These are phyloP conservation scores for Oreotrochilus melanogaster DNA, from an alignment of 2,113 vertebrate genomes.

Conservation along the genomic window DNA sequence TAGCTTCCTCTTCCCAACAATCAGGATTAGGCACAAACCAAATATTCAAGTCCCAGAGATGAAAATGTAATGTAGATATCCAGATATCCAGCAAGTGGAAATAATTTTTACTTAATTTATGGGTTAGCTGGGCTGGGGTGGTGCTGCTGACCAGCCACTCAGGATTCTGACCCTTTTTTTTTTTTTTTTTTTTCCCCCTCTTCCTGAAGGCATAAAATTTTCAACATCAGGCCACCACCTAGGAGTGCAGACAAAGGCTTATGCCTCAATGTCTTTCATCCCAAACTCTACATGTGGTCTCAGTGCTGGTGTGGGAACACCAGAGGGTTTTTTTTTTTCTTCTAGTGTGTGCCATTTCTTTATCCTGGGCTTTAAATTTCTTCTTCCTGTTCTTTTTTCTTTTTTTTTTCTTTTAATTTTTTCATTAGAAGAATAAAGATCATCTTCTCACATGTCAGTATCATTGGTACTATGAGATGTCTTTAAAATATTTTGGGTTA, in stretches of 20 bases:
- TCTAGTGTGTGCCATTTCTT: not conserved
- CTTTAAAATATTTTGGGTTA: constrained; percentile 43
- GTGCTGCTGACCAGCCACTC: not conserved
- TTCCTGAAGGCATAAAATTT: not conserved
- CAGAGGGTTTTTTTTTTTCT: not conserved
- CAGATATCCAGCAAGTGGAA: not conserved
- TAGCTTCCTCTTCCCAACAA: not conserved
- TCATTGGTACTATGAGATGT: not conserved
- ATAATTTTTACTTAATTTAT: not conserved
- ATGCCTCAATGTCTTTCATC: not conserved
- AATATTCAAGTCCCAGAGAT: not conserved
- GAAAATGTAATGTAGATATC: not conserved
- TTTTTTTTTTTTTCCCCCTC: not conserved
- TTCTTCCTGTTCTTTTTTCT: not conserved
- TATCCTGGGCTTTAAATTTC: not conserved
- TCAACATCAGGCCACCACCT: not conserved
- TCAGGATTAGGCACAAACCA: not conserved
- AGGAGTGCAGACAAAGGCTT: not conserved
- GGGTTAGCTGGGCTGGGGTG: not conserved
- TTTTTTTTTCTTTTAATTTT: not conserved
- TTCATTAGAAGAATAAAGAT: not conserved
- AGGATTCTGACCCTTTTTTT: not conserved
- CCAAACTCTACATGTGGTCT: not conserved
- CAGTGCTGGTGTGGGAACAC: not conserved
- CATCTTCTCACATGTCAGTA: not conserved